Base-by-base conservation (phyloP, 1,140 invertebrate genomes). In the Carposina sasakii region DNA sequence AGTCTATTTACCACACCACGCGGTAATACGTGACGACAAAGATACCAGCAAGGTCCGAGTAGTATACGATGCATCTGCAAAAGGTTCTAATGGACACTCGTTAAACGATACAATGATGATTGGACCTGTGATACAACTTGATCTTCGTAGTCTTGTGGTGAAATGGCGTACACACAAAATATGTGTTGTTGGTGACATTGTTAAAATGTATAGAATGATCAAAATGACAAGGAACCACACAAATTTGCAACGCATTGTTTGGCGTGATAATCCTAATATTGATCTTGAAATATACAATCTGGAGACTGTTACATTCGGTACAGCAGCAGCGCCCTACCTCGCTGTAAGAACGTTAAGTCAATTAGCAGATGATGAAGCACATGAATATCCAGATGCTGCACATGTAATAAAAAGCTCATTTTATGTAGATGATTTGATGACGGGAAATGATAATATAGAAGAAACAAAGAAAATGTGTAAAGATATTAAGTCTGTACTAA, bases 181-280 rank as follows among this genome's bases (percentile, higher is more conserved):
- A 37, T 52, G 53, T 43, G 41, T 63, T 1, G 48, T 63, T 15
- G 54, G 54, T 16, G 57, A 63, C 39, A 54, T 63, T 33, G 28
- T 57, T 4, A 57, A 57, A 42, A 60, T 60, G 57, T 60, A 60
- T 43, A 37, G 57, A 47, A 51, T 52, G 53, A 49, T 60, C 5
- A 34, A 26, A 0, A 57, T 57, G 34, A 57, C 51, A 22, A 20
- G 48, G 31, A 30, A 58, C 47, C 55, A 62, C 19, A 50, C 44
- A 45, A 31, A 58, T 31, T 71, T 63, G 44, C 81, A 85, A 62
- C 36, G 58, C 15, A 74, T 85, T 19, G 21, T 86, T 1, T 85
- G 81, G 71, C 49, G 74, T 28, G 20, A 65, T 31, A 40, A 51
- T 5, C 47, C 54, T 10, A 33, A 48, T 22, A 36, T 71, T 16